Percentiles rank a stretch among this genome's conserved stretches.
These are phyloP conservation scores for Ophonus ardosiacus DNA, from an alignment of 2,888 invertebrate species.

Conservation along the genomic window DNA sequence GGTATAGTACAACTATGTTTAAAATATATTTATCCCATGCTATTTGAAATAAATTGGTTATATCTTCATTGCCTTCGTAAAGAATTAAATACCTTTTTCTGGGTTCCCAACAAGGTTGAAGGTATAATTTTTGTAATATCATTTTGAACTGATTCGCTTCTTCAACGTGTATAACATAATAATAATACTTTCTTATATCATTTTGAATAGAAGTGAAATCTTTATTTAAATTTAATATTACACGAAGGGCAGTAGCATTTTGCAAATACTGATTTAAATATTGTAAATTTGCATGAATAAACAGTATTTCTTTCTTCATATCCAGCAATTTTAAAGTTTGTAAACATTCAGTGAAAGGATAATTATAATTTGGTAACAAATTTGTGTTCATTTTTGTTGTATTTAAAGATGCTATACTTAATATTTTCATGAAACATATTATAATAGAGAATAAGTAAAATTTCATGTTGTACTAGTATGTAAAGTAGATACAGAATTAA, in stretches of 20 bases:
- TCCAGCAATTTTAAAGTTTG: background rate
- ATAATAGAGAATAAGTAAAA: background rate
- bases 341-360: constrained; percentile 1
- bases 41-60: background rate
- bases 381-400: background rate
- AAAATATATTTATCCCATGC: constrained; percentile 7
- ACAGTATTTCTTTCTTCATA: background rate
- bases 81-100: constrained; percentile 1
- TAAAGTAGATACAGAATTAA: background rate
- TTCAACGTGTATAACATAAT: background rate
- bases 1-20: background rate
- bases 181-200: constrained; percentile 3
- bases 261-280: background rate
- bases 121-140: background rate
- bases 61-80: background rate
- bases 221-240: background rate
- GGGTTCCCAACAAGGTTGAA: constrained; percentile 1
- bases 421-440: background rate
- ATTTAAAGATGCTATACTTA: background rate
- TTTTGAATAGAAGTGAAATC: background rate
- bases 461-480: background rate
- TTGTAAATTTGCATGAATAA: constrained; percentile 8
- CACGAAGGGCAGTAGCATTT: background rate
- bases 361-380: background rate
- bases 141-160: background rate